Percentiles rank a stretch among this genome's conserved stretches.
Evolutionary conservation across 2,113 vertebrate genomes (phyloP).

Genomic region (Antennarius striatus): DNA sequence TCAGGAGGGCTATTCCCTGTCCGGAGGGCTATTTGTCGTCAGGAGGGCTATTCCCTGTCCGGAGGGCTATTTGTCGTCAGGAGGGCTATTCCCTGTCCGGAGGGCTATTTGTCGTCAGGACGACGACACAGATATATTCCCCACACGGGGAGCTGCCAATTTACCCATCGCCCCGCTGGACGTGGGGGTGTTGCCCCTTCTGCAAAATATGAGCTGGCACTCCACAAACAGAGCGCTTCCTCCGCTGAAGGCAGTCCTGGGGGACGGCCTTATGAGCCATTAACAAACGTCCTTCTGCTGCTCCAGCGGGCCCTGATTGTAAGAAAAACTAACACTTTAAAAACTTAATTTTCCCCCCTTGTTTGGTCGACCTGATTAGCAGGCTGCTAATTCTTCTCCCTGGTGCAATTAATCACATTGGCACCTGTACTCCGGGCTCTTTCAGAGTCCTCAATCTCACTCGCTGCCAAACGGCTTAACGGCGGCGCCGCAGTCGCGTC

Average conservation of each 20-base stretch:
- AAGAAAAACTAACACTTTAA: constrained; percentile 77
- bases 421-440: constrained; percentile 63
- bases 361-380: constrained; percentile 79
- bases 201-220: constrained; percentile 61
- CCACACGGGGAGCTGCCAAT: constrained; percentile 34
- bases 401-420: constrained; percentile 76
- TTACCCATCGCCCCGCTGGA: constrained; percentile 20
- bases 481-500: constrained; percentile 13
- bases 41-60: no score
- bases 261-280: constrained; percentile 73
- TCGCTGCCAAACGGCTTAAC: constrained; percentile 29
- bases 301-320: constrained; percentile 54
- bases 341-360: constrained; percentile 69
- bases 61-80: no score
- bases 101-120: not conserved
- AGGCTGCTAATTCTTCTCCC: constrained; percentile 75
- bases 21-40: no score
- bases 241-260: constrained; percentile 70
- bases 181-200: constrained; percentile 22
- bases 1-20: no score
- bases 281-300: constrained; percentile 73
- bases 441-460: constrained; percentile 31
- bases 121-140: constrained; percentile 28
- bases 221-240: constrained; percentile 70
- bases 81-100: no score